A percentile compares a stretch with the other conserved stretches of the same genome.
These are phyloP conservation scores for Epistrophella euchroma DNA, from an alignment of 2,888 invertebrate species.

Conservation along the genomic window DNA sequence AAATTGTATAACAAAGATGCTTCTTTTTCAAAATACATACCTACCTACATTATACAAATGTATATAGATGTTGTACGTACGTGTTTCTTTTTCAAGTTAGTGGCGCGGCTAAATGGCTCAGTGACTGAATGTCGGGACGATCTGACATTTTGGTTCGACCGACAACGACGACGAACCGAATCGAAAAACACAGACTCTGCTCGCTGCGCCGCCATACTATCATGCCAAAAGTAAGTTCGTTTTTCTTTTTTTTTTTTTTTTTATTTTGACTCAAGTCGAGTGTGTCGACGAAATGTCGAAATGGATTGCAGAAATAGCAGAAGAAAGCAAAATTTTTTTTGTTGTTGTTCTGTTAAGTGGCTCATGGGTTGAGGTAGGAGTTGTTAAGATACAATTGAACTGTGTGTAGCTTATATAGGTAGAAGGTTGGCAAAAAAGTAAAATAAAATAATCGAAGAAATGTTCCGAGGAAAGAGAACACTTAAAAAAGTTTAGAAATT, in stretches of 20 bases:
- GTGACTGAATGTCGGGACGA: conserved; percentile 62
- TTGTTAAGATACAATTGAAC: conserved; percentile 32
- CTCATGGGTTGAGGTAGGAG: conserved; percentile 33
- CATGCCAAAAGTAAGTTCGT: not conserved
- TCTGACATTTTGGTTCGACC: conserved; percentile 64
- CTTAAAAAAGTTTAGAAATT: conserved; percentile 31
- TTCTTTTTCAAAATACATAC: conserved; percentile 7
- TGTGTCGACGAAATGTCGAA: conserved; percentile 43
- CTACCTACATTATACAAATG: too few relatives aligned
- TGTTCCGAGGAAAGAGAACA: conserved; percentile 18
- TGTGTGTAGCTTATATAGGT: conserved; percentile 11
- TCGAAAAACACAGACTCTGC: conserved; percentile 13
- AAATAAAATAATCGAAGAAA: conserved; percentile 16
- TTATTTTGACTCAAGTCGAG: conserved; percentile 1
- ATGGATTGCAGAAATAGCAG: conserved; percentile 45
- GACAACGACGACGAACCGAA: conserved; percentile 16
- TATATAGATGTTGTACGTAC: conserved; percentile 4
- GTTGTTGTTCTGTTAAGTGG: conserved; percentile 23
- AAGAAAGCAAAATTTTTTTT: conserved; percentile 35
- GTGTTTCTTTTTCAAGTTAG: conserved; percentile 14
- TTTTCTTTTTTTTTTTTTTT: not conserved
- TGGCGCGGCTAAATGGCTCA: conserved; percentile 54
- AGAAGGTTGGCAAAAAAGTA: not conserved
- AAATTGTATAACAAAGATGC: conserved; percentile 44
- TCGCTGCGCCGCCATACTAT: conserved; percentile 11